phyloP scores from a whole-genome alignment of 2,888 invertebrate species.

The Carabus problematicus region DNA sequence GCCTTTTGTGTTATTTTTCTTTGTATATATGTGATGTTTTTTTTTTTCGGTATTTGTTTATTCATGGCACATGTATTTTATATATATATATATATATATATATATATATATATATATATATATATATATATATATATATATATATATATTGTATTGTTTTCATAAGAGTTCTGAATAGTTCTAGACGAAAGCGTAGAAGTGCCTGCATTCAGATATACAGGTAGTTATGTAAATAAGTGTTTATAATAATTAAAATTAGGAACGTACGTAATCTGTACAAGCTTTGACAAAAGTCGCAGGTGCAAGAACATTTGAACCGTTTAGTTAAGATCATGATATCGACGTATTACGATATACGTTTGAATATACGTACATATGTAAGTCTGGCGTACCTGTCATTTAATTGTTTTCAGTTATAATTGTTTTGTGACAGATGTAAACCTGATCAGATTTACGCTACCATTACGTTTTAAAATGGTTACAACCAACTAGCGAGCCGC shows the following conservation, averaged over 20 bases:
- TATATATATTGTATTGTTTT: neutral
- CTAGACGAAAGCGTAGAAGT: constrained; percentile 5
- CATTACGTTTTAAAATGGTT: too few species aligned
- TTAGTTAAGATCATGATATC: too few species aligned
- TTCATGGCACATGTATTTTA: neutral
- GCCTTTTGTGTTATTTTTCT: constrained; percentile 46
- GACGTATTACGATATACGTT: too few species aligned
- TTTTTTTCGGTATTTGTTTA: neutral
- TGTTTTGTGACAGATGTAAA: too few species aligned
- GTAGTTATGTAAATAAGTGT: neutral
- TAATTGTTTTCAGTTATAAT: too few species aligned
- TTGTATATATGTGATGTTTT: constrained; percentile 35
- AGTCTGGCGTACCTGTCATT: too few species aligned
- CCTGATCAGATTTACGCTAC: too few species aligned
- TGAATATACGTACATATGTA: too few species aligned
- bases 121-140: constrained; percentile 7
- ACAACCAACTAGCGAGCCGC: constrained; percentile 4
- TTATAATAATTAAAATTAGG: too few species aligned
- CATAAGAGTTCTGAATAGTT: neutral
- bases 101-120: constrained; percentile 1
- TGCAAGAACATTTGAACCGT: too few species aligned
- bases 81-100: neutral
- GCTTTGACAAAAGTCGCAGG: too few species aligned
- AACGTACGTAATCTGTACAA: too few species aligned
- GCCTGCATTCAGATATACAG: neutral